Conservation (phyloP, 2,888 invertebrate species). For the Beris morrisii region DNA sequence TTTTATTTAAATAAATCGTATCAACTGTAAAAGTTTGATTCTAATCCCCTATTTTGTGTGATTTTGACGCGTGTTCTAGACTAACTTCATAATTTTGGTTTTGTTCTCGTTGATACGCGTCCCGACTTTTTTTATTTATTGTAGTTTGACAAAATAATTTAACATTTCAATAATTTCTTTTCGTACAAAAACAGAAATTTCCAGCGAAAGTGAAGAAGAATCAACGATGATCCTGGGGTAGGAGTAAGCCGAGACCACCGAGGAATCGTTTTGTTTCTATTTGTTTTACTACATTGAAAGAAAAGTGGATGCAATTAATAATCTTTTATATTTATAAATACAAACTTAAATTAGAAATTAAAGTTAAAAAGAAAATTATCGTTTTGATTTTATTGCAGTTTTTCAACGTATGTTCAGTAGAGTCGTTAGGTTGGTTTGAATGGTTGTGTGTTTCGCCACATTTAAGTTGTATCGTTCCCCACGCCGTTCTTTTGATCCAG, state of each 20-base stretch:
- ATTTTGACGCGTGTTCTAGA: no score
- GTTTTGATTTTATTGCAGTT: background rate
- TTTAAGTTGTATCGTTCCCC: conserved; percentile 49
- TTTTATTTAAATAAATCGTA: no score
- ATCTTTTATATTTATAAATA: background rate
- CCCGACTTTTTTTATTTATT: no score
- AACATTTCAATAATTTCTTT: no score
- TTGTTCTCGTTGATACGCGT: no score
- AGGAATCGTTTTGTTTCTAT: conserved; percentile 29
- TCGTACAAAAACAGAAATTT: background rate
- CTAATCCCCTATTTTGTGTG: no score
- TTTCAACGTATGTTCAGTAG: background rate
- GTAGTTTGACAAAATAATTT: no score
- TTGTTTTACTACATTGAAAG: background rate
- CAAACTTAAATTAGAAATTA: background rate
- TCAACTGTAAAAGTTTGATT: no score
- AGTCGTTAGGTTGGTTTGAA: background rate
- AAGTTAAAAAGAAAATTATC: background rate
- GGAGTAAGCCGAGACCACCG: conserved; percentile 9
- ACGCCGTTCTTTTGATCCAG: conserved; percentile 55
- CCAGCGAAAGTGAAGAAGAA: conserved; percentile 47
- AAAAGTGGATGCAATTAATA: background rate
- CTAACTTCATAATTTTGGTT: no score
- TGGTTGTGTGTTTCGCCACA: background rate
- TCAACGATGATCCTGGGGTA: conserved; percentile 41